A percentile compares a stretch with the other conserved stretches of the same genome.
Conservation (phyloP, 1,140 invertebrate species). For the Drosophila baimaii region DNA sequence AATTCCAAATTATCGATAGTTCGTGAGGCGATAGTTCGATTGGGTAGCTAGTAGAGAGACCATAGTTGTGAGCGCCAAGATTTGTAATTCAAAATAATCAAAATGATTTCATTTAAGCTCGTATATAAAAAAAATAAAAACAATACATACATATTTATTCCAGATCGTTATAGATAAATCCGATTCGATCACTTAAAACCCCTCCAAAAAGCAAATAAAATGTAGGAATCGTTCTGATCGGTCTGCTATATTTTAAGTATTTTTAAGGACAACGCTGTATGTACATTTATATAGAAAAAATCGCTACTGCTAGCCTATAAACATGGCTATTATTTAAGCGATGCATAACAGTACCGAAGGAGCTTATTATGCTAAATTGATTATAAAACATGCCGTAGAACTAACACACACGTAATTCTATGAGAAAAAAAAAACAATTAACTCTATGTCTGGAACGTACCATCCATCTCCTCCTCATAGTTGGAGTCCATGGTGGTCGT, state of each 20-base stretch:
- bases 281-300: background rate
- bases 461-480: background rate
- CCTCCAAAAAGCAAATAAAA: background rate
- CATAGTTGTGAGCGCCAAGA: background rate
- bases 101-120: background rate
- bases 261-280: background rate
- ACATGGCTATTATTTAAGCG: background rate
- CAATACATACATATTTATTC: too few species aligned
- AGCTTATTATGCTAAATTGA: background rate
- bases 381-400: background rate
- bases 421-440: slow-evolving; percentile 21
- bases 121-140: too few species aligned
- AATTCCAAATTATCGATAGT: slow-evolving; percentile 42
- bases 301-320: background rate
- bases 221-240: background rate
- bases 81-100: too few species aligned
- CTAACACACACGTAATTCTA: slow-evolving; percentile 18
- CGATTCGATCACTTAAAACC: too few species aligned
- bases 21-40: background rate
- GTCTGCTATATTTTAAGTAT: background rate
- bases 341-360: background rate
- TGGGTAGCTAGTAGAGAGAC: background rate
- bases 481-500: slow-evolving; percentile 10
- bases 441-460: slow-evolving; percentile 5
- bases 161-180: too few species aligned